A percentile compares a stretch with the other conserved stretches of the same genome.
phyloP scores from a whole-genome alignment of 1,140 invertebrate genomes.

The Ips typographus region DNA sequence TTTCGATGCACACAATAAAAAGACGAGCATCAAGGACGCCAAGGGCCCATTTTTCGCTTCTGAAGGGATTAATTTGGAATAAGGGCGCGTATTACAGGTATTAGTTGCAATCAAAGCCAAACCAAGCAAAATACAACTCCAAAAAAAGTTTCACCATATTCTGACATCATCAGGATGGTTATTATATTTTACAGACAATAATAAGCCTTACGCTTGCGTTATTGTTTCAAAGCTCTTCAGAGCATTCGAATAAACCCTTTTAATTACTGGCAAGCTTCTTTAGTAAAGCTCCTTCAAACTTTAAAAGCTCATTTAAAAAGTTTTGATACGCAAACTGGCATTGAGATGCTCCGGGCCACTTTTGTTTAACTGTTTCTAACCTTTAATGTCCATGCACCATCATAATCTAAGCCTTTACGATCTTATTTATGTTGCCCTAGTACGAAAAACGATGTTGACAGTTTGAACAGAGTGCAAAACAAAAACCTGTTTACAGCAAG shows the following conservation, averaged over 20 bases:
- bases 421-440: too few relatives aligned
- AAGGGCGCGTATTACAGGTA: too few relatives aligned
- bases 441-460: too few relatives aligned
- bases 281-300: constrained; percentile 25
- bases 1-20: constrained; percentile 34
- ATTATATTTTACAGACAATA: too few relatives aligned
- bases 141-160: too few relatives aligned
- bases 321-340: constrained; percentile 6
- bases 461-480: too few relatives aligned
- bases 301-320: constrained; percentile 18
- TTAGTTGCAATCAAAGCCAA: too few relatives aligned
- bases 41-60: background rate
- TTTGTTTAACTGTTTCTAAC: constrained; percentile 6
- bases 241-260: constrained; percentile 6
- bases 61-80: constrained; percentile 11
- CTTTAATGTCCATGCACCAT: background rate
- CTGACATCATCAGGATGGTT: too few relatives aligned
- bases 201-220: background rate
- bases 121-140: too few relatives aligned
- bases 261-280: constrained; percentile 25
- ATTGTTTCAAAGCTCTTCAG: constrained; percentile 8
- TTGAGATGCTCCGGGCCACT: background rate
- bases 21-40: constrained; percentile 19
- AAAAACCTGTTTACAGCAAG: too few relatives aligned
- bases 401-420: too few relatives aligned